phyloP scores from a whole-genome alignment of 1,140 invertebrate species.

The Lycorma delicatula region DNA sequence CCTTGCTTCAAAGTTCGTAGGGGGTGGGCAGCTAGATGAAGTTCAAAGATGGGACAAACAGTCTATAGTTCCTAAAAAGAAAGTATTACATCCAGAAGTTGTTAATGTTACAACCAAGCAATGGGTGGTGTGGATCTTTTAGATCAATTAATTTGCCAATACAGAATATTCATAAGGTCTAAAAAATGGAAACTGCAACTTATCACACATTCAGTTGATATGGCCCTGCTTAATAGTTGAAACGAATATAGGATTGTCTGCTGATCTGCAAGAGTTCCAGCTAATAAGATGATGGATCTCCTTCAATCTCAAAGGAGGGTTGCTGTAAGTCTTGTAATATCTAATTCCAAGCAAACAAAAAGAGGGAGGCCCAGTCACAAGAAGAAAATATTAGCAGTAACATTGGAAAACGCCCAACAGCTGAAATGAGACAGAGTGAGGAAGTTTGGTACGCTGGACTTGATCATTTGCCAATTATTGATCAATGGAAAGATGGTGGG shows the following conservation, averaged over 20 bases:
- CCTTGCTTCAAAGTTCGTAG: constrained; percentile 22
- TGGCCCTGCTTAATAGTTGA: constrained; percentile 28
- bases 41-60: constrained; percentile 28
- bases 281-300: neutral
- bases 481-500: constrained; percentile 9
- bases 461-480: constrained; percentile 16
- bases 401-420: neutral
- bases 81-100: constrained; percentile 32
- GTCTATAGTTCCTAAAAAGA: neutral
- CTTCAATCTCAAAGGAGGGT: neutral
- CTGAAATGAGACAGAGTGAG: neutral
- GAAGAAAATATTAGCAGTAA: neutral
- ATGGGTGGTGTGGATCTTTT: constrained; percentile 38
- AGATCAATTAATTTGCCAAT: constrained; percentile 27
- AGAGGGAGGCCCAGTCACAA: neutral
- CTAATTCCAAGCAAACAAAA: too few species aligned
- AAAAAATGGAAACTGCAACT: constrained; percentile 33
- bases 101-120: constrained; percentile 35
- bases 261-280: neutral
- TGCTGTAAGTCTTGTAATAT: too few species aligned
- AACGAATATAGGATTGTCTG: constrained; percentile 28
- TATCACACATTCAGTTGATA: constrained; percentile 31
- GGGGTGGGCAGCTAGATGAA: constrained; percentile 7
- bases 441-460: constrained; percentile 7
- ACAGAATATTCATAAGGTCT: constrained; percentile 30